phyloP scores from a whole-genome alignment of 64 coral and sea anemone genomes.

The Stichodactyla mertensii region DNA sequence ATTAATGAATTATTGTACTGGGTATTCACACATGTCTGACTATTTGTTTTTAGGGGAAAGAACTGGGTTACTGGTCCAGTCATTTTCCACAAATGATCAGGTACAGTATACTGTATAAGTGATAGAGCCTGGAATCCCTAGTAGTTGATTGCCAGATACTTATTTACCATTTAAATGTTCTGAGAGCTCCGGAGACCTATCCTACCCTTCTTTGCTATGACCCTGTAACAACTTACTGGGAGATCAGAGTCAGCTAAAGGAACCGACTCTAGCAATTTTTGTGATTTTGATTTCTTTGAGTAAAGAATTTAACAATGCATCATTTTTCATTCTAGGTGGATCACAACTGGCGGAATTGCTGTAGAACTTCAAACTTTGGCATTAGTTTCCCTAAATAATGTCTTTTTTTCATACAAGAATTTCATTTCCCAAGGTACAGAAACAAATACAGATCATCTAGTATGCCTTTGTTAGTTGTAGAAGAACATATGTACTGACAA shows the following conservation, averaged over 20 bases:
- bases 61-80: constrained; percentile 42
- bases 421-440: constrained; percentile 39
- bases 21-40: neutral
- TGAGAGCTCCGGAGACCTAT: no score
- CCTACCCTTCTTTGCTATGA: no score
- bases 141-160: no score
- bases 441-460: neutral
- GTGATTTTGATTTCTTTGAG: no score
- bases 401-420: constrained; percentile 23
- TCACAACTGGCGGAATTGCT: constrained; percentile 36
- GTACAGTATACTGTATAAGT: constrained; percentile 3
- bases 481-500: no score
- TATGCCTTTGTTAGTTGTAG: no score
- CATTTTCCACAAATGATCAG: constrained; percentile 39
- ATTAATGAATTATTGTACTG: neutral
- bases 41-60: constrained; percentile 28
- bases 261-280: no score
- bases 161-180: no score
- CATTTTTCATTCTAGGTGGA: constrained; percentile 31
- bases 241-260: no score
- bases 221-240: no score
- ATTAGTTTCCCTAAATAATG: constrained; percentile 18
- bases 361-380: constrained; percentile 43
- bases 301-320: neutral
- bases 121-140: no score